These are phyloP conservation scores for Cygnus olor DNA, from an alignment of 2,797 vertebrate species.

Conservation along the genomic window DNA sequence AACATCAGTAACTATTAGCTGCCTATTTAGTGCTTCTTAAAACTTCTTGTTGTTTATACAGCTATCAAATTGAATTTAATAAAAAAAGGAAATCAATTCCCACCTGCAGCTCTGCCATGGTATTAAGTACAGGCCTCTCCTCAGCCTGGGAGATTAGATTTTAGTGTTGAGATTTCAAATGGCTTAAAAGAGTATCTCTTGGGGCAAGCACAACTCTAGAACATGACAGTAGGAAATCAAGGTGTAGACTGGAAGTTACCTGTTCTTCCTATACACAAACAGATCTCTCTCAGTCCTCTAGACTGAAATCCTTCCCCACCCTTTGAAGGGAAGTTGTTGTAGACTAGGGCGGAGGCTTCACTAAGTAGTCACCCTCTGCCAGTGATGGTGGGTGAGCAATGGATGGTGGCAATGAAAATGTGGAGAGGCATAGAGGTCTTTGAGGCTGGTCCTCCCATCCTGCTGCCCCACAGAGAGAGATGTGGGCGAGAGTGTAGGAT, in stretches of 20 bases:
- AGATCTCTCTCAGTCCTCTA: not conserved
- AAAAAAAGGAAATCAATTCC: not conserved
- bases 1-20: not conserved
- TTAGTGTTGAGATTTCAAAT: not conserved
- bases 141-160: not conserved
- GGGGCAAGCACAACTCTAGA: not conserved
- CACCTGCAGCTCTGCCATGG: not conserved
- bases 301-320: not conserved
- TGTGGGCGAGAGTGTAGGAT: not conserved
- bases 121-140: not conserved
- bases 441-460: not conserved
- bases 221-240: not conserved
- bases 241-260: not conserved
- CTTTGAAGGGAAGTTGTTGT: not conserved
- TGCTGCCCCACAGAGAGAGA: not conserved
- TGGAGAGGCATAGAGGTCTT: not conserved
- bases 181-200: not conserved
- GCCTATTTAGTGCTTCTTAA: not conserved
- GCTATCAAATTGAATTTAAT: not conserved
- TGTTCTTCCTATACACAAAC: fast-evolving
- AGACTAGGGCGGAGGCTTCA: not conserved
- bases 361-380: not conserved
- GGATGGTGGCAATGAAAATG: not conserved
- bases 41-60: not conserved
- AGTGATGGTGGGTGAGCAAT: not conserved